Conservation (phyloP, 2,113 vertebrate species). For the Periophthalmodon schlosseri region DNA sequence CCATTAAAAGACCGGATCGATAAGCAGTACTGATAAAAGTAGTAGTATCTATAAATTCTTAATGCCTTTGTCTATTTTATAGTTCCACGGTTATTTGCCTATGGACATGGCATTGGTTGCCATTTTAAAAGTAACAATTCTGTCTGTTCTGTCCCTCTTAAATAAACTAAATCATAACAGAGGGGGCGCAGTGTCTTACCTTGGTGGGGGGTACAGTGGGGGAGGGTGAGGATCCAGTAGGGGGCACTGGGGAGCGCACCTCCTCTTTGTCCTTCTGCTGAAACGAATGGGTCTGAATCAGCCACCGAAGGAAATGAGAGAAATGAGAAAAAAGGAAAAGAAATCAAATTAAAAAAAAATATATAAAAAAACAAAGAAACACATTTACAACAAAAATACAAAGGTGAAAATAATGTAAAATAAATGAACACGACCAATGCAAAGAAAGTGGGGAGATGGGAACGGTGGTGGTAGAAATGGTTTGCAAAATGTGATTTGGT, state of each 20-base stretch:
- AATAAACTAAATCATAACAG: neutral
- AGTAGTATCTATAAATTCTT: too few relatives aligned
- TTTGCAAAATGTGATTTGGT: too few relatives aligned
- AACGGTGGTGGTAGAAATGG: neutral
- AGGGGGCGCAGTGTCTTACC: conserved; percentile 31
- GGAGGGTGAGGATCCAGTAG: conserved; percentile 47
- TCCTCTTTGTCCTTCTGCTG: conserved; percentile 76
- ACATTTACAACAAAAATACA: neutral
- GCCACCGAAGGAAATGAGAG: conserved; percentile 14
- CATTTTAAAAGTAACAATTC: too few relatives aligned
- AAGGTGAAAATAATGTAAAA: neutral
- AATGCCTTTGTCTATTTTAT: too few relatives aligned
- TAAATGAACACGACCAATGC: neutral
- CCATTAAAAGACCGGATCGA: too few relatives aligned
- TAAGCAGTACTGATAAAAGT: too few relatives aligned
- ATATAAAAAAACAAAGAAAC: neutral
- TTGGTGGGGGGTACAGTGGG: conserved; percentile 43
- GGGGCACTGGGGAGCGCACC: conserved; percentile 63
- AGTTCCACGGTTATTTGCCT: too few relatives aligned
- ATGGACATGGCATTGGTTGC: too few relatives aligned
- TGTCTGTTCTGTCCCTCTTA: too few relatives aligned
- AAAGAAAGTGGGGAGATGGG: neutral
- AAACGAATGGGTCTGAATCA: conserved; percentile 56
- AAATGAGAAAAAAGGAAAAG: neutral
- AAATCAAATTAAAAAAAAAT: neutral